A percentile compares a stretch with the other conserved stretches of the same genome.
Conservation (phyloP, 2,113 vertebrate genomes). For the Apodemus sylvaticus region DNA sequence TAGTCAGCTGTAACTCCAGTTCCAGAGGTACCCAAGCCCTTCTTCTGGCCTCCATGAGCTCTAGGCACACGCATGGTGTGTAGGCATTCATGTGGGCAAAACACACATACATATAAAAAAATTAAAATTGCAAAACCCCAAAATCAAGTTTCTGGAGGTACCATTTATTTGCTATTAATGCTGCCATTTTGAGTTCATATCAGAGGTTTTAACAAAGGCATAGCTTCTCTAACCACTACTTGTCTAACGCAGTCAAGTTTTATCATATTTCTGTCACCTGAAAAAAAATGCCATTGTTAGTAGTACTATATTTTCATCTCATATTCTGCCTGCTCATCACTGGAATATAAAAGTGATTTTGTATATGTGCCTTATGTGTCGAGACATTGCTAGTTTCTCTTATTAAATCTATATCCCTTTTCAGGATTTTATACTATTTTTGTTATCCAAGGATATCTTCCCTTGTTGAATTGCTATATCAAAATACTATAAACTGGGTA, state of each 20-base stretch:
- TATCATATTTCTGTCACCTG: not conserved
- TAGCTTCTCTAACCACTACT: not conserved
- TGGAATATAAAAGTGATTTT: constrained; percentile 24
- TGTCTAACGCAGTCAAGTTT: not conserved
- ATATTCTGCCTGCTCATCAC: not conserved
- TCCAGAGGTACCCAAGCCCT: not conserved
- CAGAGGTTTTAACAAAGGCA: not conserved
- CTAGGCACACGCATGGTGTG: not conserved
- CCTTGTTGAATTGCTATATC: not conserved
- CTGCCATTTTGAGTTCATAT: not conserved
- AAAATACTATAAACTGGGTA: not conserved
- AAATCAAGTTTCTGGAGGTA: not conserved
- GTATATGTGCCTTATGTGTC: not conserved
- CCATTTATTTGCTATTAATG: not conserved
- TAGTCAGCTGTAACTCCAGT: not conserved
- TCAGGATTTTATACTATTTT: not conserved
- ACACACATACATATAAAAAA: not conserved
- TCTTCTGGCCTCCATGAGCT: not conserved
- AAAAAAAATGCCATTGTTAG: not conserved
- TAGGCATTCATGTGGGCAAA: not conserved
- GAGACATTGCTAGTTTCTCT: not conserved
- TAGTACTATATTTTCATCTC: constrained; percentile 20
- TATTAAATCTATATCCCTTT: constrained; percentile 24
- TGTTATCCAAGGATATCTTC: not conserved
- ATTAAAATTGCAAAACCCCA: not conserved